These are phyloP conservation scores for Stigmatopora nigra DNA, from an alignment of 2,113 vertebrate genomes.

Conservation along the genomic window DNA sequence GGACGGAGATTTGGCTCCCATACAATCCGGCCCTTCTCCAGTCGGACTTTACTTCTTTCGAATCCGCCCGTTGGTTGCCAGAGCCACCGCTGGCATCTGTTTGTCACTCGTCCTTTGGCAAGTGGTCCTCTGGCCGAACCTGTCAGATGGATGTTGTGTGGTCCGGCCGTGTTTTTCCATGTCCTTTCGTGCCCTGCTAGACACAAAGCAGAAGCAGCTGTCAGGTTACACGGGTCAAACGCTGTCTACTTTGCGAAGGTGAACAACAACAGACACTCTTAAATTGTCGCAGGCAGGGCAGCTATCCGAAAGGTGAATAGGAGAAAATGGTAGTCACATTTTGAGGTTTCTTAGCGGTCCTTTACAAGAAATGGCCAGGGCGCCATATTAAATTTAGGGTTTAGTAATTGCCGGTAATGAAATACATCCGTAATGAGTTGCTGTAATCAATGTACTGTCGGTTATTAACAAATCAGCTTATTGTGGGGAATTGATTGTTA, in stretches of 20 bases:
- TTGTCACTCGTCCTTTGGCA: constrained; percentile 43
- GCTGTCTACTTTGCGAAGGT: neutral
- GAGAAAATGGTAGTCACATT: neutral
- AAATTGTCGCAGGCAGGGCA: neutral
- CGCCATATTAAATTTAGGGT: neutral
- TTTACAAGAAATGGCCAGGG: neutral
- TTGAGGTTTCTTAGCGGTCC: neutral
- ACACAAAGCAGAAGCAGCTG: constrained; percentile 43
- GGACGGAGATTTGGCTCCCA: constrained; percentile 55
- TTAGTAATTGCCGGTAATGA: neutral
- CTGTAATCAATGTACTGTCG: neutral
- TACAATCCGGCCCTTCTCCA: constrained; percentile 42
- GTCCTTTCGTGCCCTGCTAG: constrained; percentile 34
- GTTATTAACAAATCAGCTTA: neutral
- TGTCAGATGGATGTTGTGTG: constrained; percentile 30
- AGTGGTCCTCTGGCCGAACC: constrained; percentile 35
- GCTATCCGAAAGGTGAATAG: neutral
- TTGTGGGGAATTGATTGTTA: neutral
- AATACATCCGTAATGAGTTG: neutral
- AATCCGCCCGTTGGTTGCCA: constrained; percentile 30
- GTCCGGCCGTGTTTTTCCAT: constrained; percentile 36
- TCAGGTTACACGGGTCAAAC: constrained; percentile 16
- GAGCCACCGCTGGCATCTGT: constrained; percentile 36
- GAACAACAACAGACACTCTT: neutral
- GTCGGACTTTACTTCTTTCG: constrained; percentile 32